Evolutionary conservation across 2,113 vertebrate genomes (phyloP).

Genomic region (Laticauda colubrina): DNA sequence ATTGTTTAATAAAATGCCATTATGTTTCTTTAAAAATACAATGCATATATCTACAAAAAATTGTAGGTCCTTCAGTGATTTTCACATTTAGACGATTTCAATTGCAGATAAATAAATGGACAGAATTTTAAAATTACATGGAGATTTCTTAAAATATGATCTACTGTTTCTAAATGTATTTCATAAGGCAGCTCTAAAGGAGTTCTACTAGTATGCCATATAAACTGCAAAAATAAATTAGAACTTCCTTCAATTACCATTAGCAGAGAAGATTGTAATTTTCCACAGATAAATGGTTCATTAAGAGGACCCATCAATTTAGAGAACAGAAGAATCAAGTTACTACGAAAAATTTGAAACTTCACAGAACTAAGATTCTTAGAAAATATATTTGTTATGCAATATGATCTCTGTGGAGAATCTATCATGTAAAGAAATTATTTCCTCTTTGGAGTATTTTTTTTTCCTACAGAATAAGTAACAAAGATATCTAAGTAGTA

Average conservation of each 20-base stretch:
- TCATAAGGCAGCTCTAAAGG: background rate
- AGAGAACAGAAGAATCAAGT: constrained; percentile 24
- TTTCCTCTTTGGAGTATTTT: constrained; percentile 32
- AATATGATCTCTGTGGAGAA: constrained; percentile 39
- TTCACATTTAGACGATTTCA: constrained; percentile 21
- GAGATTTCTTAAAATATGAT: background rate
- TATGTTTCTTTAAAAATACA: background rate
- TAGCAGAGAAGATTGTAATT: constrained; percentile 35
- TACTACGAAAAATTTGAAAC: constrained; percentile 21
- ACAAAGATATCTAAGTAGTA: constrained; percentile 17
- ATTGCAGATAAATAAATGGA: constrained; percentile 41
- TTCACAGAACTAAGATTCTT: constrained; percentile 44
- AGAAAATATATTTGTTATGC: constrained; percentile 47
- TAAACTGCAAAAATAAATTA: background rate
- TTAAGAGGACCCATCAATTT: constrained; percentile 16
- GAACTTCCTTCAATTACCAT: background rate
- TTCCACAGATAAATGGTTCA: constrained; percentile 34
- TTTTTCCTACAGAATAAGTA: constrained; percentile 32
- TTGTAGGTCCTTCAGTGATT: constrained; percentile 26
- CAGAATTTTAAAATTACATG: constrained; percentile 52
- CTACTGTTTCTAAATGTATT: background rate
- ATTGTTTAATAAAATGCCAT: background rate
- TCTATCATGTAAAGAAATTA: constrained; percentile 27
- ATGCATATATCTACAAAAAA: background rate
- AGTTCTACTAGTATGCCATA: background rate